Evolutionary conservation across 2,797 vertebrate genomes (phyloP), one percentile per base, ranked within the genome.

Genomic region (Yasuhikotakia modesta): DNA sequence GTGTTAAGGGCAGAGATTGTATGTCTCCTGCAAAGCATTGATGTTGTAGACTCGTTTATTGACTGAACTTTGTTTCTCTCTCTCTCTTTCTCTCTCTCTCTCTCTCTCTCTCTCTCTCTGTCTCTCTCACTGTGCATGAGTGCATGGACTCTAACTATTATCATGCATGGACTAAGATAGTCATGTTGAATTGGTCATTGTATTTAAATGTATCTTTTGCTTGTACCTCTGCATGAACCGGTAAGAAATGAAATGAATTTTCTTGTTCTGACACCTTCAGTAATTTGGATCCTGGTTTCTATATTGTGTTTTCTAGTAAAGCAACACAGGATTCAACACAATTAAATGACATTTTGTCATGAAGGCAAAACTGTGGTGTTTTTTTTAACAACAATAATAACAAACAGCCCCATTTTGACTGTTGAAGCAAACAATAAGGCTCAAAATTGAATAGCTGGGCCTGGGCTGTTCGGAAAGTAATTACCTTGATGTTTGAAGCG

Each of bases 401-500:
- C 60, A 72, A 81, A 69, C 46, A 68, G 64, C 22, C 19, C 19
- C 30, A n/a, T 70, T 89, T 88, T 85, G 84, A 88, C 78, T 86
- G 86, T 88, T 75, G 82, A 86, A 63, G 83, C 86, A 84, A 91
- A 90, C 88, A 88, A 90, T 88, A 85, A 81, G 78, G 78, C 84
- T 85, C 87, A 89, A 87, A 91, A 81, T 87, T 87, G 86, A 83
- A 90, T 88, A 88, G 89, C 88, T 90, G 70, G 87, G 90, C 90
- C 89, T 87, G 84, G 87, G 88, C 87, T 84, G 85, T 92, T 92
- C 90, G 89, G 89, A 91, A 92, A 92, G 92, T 92, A 93, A 93
- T 93, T 92, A 92, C 90, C 91, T 91, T 87, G 90, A 92, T 92
- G 91, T 91, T 90, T 90, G 89, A 87, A 86, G 84, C 85, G 86